phyloP scores from a whole-genome alignment of 2,113 vertebrate genomes.

The Eurystomus gularis region DNA sequence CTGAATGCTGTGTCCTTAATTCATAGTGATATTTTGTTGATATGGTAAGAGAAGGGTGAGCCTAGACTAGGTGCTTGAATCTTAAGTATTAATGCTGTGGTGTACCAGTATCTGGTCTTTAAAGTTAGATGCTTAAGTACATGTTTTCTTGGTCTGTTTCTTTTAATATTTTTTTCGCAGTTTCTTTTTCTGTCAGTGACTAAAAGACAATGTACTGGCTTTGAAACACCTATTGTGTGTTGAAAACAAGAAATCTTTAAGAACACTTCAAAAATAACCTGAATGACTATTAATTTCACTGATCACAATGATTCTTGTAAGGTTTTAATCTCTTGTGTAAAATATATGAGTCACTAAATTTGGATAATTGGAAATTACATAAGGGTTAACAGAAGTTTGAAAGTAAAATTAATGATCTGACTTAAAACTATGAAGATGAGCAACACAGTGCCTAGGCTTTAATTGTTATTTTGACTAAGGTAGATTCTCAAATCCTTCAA shows the following conservation, averaged over 20 bases:
- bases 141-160: not conserved
- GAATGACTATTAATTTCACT: not conserved
- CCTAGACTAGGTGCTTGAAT: not conserved
- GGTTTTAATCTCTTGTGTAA: not conserved
- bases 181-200: not conserved
- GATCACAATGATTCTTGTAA: not conserved
- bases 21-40: not conserved
- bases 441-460: not conserved
- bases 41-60: not conserved
- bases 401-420: not conserved
- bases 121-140: not conserved
- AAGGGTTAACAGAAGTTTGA: not conserved
- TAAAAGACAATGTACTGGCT: not conserved
- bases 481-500: not conserved
- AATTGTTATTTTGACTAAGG: not conserved
- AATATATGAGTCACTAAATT: not conserved
- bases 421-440: not conserved
- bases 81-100: not conserved
- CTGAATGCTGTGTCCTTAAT: not conserved
- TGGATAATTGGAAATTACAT: not conserved
- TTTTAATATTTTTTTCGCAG: not conserved
- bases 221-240: not conserved
- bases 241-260: not conserved
- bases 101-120: not conserved
- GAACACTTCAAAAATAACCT: not conserved